Evolutionary conservation across 2,797 vertebrate genomes (phyloP), one percentile per base, ranked within the genome.

Genomic region (Tarsius wallacei): DNA sequence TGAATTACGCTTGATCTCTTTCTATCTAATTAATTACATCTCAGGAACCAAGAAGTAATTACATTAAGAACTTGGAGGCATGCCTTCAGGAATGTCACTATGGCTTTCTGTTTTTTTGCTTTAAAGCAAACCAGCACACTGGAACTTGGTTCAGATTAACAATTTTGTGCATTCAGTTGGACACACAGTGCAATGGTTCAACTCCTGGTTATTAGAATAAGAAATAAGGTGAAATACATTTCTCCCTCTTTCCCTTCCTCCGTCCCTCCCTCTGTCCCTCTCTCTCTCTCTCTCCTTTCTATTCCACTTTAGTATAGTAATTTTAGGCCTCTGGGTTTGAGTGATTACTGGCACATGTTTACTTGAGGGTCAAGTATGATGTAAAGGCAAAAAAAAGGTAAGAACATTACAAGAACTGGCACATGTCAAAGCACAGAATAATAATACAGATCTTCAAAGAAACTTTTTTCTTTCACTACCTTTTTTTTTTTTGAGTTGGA

Each of bases 11-110:
- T 94, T 93, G 51, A 73, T 96, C 97, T 95, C 96, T 98, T 98
- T 96, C 90, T 86, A 96, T 76, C 70, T 97, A 97, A 95, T 96
- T 88, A 97, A 96, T 97, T 95, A 92, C 31, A 96, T 96, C 87
- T 97, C 86, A 94, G 68, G 78, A 97, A 96, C 80, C 91, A 97
- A 91, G 94, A 94, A 91, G 87, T 93, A 97, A 98, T 96, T 97
- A 81, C 71, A 97, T 97, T 93, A 96, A 96, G 71, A 93, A 94
- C 76, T 91, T 83, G 90, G 68, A 98, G 91, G 93, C 93, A 92
- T 63, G 95, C 80, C 87, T 93, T 92, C 94, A 94, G 95, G 88
- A 98, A 90, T 91, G 94, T 97, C 88, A 96, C 49, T 53, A 26
- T 8, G n/a, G 91, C 87, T 96, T 97, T 97, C 89, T 90, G 73